Base-by-base conservation (phyloP, 2,888 invertebrate genomes). In the Chrysina gloriosa region DNA sequence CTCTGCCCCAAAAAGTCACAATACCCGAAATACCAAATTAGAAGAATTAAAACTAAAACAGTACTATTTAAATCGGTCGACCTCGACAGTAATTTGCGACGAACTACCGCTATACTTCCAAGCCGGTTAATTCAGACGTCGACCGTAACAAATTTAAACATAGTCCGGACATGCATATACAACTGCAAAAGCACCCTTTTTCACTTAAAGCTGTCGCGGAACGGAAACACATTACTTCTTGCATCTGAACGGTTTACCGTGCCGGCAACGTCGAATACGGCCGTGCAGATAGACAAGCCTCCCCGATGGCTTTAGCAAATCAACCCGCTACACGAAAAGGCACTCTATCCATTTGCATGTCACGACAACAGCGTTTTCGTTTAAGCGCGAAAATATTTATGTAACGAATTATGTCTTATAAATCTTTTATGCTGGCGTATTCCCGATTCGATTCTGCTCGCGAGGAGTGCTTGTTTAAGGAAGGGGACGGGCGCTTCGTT, bases 341-440 rank as follows among this genome's bases (percentile, higher is more conserved):
- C 66, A 66, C 66, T 66, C 58, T 56, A 47, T 66, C 58, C 48
- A 66, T 66, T 66, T 66, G 66, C 56, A 66, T 66, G 39, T 23
- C 58, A 58, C 25, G 29, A 31, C 16, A 16, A 65, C 58, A 48
- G 58, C 47, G 31, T 66, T 66, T 45, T 34, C 34, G 58, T 48
- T 66, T 66, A 66, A 66, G 58, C 56, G 23, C 47, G 58, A 58
- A 66, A 66, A 66, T 58, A 58, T 66, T 66, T 66, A 56, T 56
- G 58, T 34, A 58, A 58, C 25, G 58, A 58, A 39, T 58, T 58
- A 58, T 58, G 58, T 14, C 27, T 42, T 58, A 52, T 52, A 52
- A 52, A 52, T 52, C 29, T 29, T 52, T 52, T 31, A 52, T 48
- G 48, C 25, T 36, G 48, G 19, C 19, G 19, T 45, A 45, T 45